A percentile compares a stretch with the other conserved stretches of the same genome.
Conservation (phyloP, 1,140 invertebrate species). For the Brachionus plicatilis region DNA sequence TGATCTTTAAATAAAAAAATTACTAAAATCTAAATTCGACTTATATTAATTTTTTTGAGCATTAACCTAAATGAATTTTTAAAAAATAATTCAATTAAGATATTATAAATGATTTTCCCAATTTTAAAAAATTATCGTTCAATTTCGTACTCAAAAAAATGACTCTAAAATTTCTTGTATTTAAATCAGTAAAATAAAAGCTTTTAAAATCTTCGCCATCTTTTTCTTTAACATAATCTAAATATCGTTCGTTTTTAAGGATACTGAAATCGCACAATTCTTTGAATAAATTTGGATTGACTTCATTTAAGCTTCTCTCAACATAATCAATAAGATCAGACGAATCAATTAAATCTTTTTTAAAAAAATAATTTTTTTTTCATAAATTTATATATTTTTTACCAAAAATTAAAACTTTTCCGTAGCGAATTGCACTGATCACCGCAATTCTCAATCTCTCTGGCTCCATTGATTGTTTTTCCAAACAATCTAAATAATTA, state of each 20-base stretch:
- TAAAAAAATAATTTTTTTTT: background rate
- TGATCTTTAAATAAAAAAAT: too few relatives aligned
- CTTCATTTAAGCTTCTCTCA: background rate
- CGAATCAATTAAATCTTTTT: background rate
- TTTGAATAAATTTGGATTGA: background rate
- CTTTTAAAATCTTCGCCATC: slow-evolving; percentile 9
- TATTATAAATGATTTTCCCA: background rate
- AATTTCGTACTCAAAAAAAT: background rate
- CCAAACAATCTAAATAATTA: background rate
- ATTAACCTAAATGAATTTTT: background rate
- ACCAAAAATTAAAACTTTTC: slow-evolving; percentile 12
- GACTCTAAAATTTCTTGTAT: background rate
- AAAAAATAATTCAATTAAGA: background rate
- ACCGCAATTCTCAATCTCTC: background rate
- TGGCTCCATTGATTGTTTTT: background rate
- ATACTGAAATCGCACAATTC: background rate
- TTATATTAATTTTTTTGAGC: too few relatives aligned
- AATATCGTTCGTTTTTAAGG: background rate
- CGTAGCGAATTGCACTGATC: background rate
- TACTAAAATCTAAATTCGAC: too few relatives aligned
- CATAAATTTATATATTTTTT: background rate
- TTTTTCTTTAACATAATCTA: background rate
- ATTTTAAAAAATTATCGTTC: background rate
- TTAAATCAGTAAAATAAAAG: background rate
- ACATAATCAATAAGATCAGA: background rate